phyloP scores from a whole-genome alignment of 2,797 vertebrate genomes.

The Brotula barbata region DNA sequence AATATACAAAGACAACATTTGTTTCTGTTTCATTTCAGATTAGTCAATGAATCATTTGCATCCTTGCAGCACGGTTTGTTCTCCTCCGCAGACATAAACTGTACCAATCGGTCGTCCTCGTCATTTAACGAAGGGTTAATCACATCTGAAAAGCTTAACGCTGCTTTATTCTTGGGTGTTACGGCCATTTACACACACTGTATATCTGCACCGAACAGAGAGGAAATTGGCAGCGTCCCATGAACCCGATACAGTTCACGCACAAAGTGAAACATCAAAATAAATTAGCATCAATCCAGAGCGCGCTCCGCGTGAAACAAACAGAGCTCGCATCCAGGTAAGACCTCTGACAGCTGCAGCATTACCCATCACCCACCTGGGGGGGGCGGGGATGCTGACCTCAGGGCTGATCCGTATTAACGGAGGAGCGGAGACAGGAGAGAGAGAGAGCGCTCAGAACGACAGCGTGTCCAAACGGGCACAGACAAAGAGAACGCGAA shows the following conservation, averaged over 20 bases:
- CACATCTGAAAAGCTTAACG: conserved; percentile 42
- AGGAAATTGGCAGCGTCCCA: conserved; percentile 30
- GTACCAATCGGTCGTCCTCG: conserved; percentile 19
- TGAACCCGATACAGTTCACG: conserved; percentile 22
- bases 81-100: conserved; percentile 21
- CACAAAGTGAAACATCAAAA: conserved; percentile 37
- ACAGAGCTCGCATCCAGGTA: conserved; percentile 35
- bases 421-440: conserved; percentile 18
- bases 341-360: conserved; percentile 47
- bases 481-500: background rate
- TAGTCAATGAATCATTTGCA: too few species aligned
- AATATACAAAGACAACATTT: too few species aligned
- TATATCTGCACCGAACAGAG: conserved; percentile 31
- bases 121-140: conserved; percentile 52
- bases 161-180: conserved; percentile 31
- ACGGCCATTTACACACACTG: conserved; percentile 42
- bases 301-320: conserved; percentile 50
- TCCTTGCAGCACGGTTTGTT: conserved; percentile 11
- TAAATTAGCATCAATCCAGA: conserved; percentile 56
- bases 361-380: conserved; percentile 47
- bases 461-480: too few species aligned
- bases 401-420: conserved; percentile 57
- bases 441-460: conserved; percentile 14
- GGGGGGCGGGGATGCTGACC: conserved; percentile 61
- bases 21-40: too few species aligned